phyloP scores from a whole-genome alignment of 2,888 invertebrate genomes.

The Cyaniris semiargus region DNA sequence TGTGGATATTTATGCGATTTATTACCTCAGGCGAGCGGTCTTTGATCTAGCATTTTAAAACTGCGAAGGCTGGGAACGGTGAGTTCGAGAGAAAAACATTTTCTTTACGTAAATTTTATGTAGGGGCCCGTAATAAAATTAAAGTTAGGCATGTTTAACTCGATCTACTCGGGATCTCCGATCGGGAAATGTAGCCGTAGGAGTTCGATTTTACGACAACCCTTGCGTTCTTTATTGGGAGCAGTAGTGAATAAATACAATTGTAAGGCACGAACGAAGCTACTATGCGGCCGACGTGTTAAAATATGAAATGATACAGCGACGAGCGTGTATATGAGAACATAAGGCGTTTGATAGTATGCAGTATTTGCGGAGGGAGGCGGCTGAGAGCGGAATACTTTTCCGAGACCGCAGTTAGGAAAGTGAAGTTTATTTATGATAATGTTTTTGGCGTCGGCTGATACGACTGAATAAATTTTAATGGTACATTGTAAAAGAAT shows the following conservation, averaged over 20 bases:
- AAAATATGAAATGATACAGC: conserved; percentile 13
- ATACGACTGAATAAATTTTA: conserved; percentile 46
- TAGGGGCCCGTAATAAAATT: neutral
- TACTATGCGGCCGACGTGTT: neutral
- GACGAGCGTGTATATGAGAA: conserved; percentile 29
- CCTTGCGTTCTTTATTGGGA: conserved; percentile 5
- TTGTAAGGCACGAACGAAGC: neutral
- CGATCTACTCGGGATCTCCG: conserved; percentile 14
- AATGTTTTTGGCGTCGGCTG: conserved; percentile 43
- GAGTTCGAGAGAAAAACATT: neutral
- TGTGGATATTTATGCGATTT: conserved; percentile 30
- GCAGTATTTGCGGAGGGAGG: conserved; percentile 38
- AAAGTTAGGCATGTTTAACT: conserved; percentile 14
- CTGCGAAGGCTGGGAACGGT: neutral
- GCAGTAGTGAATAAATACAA: neutral
- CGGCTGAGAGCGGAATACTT: conserved; percentile 43
- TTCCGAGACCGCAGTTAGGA: conserved; percentile 41
- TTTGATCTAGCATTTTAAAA: neutral
- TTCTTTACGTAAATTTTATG: conserved; percentile 10
- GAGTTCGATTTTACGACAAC: conserved; percentile 16
- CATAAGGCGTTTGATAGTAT: conserved; percentile 37
- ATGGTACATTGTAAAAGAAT: conserved; percentile 43
- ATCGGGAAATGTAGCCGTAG: neutral
- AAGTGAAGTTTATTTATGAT: conserved; percentile 49
- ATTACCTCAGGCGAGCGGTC: conserved; percentile 27